A percentile compares a stretch with the other conserved stretches of the same genome.
Conservation (phyloP, 2,888 invertebrate species). For the Tetragonula carbonaria region DNA sequence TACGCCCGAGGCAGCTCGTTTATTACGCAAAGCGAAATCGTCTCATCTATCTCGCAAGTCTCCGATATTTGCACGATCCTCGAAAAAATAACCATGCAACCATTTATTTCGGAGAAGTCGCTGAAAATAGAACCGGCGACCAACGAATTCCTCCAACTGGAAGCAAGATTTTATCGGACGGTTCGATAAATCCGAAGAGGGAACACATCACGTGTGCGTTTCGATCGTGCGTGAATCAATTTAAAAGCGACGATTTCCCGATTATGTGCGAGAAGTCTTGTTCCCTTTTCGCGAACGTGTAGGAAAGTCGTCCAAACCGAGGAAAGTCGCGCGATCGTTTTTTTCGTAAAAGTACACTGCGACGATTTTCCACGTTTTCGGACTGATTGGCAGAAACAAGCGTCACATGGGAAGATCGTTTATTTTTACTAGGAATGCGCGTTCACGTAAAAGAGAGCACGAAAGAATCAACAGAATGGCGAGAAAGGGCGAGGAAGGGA, state of each 20-base stretch:
- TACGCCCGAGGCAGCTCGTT: too few relatives aligned
- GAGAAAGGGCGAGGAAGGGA: conserved; percentile 7
- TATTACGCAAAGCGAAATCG: not conserved
- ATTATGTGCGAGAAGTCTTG: not conserved
- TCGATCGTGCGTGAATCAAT: conserved; percentile 17
- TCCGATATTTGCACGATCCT: not conserved
- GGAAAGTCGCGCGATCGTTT: not conserved
- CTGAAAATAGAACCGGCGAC: not conserved
- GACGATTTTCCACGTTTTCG: conserved; percentile 26
- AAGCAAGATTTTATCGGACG: not conserved
- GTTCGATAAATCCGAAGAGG: not conserved
- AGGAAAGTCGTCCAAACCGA: not conserved
- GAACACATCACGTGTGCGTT: not conserved
- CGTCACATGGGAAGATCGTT: conserved; percentile 47
- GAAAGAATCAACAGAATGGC: conserved; percentile 14
- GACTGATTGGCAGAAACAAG: conserved; percentile 29
- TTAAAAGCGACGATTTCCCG: not conserved
- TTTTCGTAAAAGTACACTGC: conserved; percentile 24
- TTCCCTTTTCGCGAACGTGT: not conserved
- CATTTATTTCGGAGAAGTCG: not conserved
- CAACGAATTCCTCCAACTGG: not conserved
- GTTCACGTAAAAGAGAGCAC: conserved; percentile 16
- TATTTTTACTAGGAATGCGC: conserved; percentile 68
- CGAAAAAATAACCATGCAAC: not conserved
- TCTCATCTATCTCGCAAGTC: not conserved